Evolutionary conservation across 2,113 vertebrate species (phyloP).

Genomic region (Sclerurus mexicanus): DNA sequence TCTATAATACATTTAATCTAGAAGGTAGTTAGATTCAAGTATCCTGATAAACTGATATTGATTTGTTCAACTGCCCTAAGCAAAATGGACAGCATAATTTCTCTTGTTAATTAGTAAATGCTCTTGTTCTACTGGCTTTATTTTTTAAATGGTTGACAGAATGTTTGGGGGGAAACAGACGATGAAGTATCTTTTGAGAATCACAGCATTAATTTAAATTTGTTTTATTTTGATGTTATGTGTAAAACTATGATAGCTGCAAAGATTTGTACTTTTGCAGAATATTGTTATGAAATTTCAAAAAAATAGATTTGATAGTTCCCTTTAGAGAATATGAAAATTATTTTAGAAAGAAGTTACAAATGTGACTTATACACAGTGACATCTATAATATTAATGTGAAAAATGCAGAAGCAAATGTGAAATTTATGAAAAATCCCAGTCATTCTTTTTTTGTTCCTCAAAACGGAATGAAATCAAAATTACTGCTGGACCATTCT

Average conservation of each 20-base stretch:
- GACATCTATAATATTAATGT: neutral
- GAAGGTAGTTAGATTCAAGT: neutral
- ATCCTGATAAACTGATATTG: neutral
- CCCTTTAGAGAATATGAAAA: neutral
- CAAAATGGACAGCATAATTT: constrained; percentile 1
- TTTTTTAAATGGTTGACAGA: constrained; percentile 15
- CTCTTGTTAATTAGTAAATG: constrained; percentile 31
- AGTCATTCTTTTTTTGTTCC: neutral
- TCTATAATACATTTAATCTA: constrained; percentile 22
- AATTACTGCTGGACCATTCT: constrained; percentile 26
- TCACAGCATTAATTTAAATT: neutral
- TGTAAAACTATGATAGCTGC: neutral
- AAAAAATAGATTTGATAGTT: neutral
- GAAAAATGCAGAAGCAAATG: constrained; percentile 35
- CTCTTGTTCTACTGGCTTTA: neutral
- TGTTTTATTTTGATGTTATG: neutral
- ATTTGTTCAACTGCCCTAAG: constrained; percentile 40
- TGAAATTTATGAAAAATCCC: neutral
- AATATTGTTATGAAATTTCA: neutral
- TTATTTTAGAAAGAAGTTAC: neutral
- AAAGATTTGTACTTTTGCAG: neutral
- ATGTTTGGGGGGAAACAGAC: neutral
- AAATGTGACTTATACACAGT: neutral
- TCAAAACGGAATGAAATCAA: neutral
- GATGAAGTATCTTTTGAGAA: constrained; percentile 10